phyloP scores from a whole-genome alignment of 2,113 vertebrate species.

The Hemibagrus wyckioides region DNA sequence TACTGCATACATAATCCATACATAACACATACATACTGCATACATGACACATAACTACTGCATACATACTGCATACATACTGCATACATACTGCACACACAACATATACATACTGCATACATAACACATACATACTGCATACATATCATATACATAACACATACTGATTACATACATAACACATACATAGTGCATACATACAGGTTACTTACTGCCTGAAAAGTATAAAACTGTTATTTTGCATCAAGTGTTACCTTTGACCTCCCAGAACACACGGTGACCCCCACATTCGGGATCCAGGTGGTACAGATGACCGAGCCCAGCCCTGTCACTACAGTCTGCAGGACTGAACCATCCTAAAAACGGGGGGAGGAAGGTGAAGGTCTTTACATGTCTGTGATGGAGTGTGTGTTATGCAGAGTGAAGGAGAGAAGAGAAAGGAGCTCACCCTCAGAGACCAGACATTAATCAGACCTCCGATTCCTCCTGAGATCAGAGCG shows the following conservation, averaged over 20 bases:
- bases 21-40: too few relatives aligned
- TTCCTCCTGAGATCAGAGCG: slow-evolving; percentile 76
- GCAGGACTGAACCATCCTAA: slow-evolving; percentile 78
- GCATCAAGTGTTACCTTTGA: slow-evolving; percentile 71
- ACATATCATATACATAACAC: too few relatives aligned
- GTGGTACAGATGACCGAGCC: slow-evolving; percentile 74
- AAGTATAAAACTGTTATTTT: neutral
- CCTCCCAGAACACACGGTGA: slow-evolving; percentile 76
- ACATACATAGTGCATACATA: neutral
- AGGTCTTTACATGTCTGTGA: neutral
- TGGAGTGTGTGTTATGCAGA: too few relatives aligned
- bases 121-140: too few relatives aligned
- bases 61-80: too few relatives aligned
- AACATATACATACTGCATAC: too few relatives aligned
- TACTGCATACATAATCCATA: too few relatives aligned
- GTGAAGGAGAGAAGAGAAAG: neutral
- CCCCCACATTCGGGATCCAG: slow-evolving; percentile 77
- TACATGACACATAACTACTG: too few relatives aligned
- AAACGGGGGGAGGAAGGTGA: slow-evolving; percentile 13
- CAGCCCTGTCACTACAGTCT: slow-evolving; percentile 76
- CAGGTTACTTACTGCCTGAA: neutral
- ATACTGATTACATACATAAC: neutral
- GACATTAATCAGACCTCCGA: slow-evolving; percentile 78
- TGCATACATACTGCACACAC: too few relatives aligned
- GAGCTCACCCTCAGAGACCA: slow-evolving; percentile 77